Evolutionary conservation across 2,888 invertebrate species (phyloP), one percentile per base, ranked within the genome.

Genomic region (Stenoptilia bipunctidactyla): DNA sequence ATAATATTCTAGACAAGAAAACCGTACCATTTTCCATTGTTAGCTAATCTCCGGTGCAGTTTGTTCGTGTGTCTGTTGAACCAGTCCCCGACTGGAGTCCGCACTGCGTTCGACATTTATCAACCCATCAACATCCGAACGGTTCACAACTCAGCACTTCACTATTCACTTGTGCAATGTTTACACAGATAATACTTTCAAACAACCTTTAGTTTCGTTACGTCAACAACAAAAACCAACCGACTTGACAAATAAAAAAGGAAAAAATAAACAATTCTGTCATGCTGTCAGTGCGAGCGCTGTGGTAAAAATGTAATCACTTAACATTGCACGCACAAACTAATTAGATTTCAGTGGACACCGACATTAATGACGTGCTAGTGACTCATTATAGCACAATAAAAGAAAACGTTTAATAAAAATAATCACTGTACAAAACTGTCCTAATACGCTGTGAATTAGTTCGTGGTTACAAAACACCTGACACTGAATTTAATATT

Each of bases 341-440:
- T 76, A 82, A 82, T 77, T 76, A 76, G 75, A 77, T 79, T 77
- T 77, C 64, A 73, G 69, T 60, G 61, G 67, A 71, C 76, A 67
- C 64, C 59, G 66, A 36, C 54, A 65, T 65, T 77, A 76, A 77
- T 66, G 73, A 73, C 60, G 58, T 64, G 67, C 70, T 61, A 47
- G 53, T 82, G 82, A 82, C 68, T 82, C 82, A 80, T 63, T 64
- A 67, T 57, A 61, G 55, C 62, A 67, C 66, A 65, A 66, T 72
- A 61, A 66, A 61, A 61, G 60, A 58, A n/a, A 63, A 63, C 59
- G 57, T 62, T 60, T 58, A 61, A 30, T 30, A 30, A 20, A 20
- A 20, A 20, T 20, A 5, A 20, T 30, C 10, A 30, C 30, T 6
- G n/a, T n/a, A 30, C 30, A 30, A 30, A 8, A 25, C 9, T 30